These are phyloP conservation scores for Hyperoplus immaculatus DNA, from an alignment of 2,797 vertebrate genomes.

Conservation along the genomic window DNA sequence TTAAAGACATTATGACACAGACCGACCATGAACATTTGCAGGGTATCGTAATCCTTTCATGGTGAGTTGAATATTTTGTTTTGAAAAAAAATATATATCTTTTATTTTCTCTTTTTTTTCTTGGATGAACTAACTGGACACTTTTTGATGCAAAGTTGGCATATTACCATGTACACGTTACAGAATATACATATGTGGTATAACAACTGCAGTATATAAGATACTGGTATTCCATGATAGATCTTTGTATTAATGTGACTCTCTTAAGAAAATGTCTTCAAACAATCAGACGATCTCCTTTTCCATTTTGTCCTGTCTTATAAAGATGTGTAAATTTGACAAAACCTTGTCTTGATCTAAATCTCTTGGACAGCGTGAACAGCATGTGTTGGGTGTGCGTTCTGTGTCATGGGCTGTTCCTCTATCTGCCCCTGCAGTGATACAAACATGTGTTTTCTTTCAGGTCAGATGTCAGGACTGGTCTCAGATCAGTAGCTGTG, in stretches of 20 bases:
- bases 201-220: conserved; percentile 84
- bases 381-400: conserved; percentile 31
- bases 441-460: neutral
- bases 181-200: conserved; percentile 86
- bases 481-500: neutral
- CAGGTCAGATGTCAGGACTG: neutral
- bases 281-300: conserved; percentile 84
- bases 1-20: conserved; percentile 79
- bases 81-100: conserved; percentile 50
- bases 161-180: conserved; percentile 86
- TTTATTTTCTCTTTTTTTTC: conserved; percentile 65
- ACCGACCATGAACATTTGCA: conserved; percentile 78
- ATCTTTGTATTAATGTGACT: conserved; percentile 87
- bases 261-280: conserved; percentile 86
- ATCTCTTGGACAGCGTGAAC: conserved; percentile 50
- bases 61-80: conserved; percentile 80
- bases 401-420: conserved; percentile 19
- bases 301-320: conserved; percentile 85
- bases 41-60: conserved; percentile 84
- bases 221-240: conserved; percentile 86
- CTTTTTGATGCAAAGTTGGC: conserved; percentile 82
- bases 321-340: conserved; percentile 83
- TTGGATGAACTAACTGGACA: conserved; percentile 84
- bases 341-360: conserved; percentile 71
- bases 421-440: neutral